Conservation (phyloP, 1,140 invertebrate species). For the Caenorhabditis tropicalis region DNA sequence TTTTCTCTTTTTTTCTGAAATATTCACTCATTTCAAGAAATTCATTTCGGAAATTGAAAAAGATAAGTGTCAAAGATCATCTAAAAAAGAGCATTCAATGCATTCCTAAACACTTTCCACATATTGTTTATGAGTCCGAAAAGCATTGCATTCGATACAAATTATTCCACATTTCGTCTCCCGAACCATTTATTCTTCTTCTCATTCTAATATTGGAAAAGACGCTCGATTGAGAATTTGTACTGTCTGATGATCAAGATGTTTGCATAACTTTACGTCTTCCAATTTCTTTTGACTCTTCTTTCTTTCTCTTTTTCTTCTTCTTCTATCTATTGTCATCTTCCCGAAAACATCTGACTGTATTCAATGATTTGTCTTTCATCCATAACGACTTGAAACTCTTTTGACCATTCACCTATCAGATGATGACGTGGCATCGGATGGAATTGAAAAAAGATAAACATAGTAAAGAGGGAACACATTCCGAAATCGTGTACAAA, state of each 20-base stretch:
- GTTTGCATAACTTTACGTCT: not conserved
- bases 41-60: not conserved
- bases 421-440: constrained; percentile 3
- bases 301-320: not conserved
- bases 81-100: not conserved
- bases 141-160: not conserved
- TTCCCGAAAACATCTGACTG: not conserved
- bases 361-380: not conserved
- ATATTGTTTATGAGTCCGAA: not conserved
- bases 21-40: too few relatives aligned
- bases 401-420: not conserved
- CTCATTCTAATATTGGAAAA: not conserved
- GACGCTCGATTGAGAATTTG: not conserved
- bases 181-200: not conserved
- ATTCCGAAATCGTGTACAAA: constrained; percentile 1
- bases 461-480: not conserved
- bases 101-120: constrained; percentile 7
- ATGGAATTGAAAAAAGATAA: not conserved
- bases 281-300: not conserved
- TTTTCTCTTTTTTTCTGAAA: not conserved
- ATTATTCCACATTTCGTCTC: not conserved
- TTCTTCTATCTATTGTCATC: not conserved
- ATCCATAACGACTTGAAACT: not conserved
- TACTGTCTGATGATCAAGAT: not conserved
- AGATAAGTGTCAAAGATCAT: not conserved